phyloP scores from a whole-genome alignment of 1,140 invertebrate genomes.

The Acyrthosiphon pisum region DNA sequence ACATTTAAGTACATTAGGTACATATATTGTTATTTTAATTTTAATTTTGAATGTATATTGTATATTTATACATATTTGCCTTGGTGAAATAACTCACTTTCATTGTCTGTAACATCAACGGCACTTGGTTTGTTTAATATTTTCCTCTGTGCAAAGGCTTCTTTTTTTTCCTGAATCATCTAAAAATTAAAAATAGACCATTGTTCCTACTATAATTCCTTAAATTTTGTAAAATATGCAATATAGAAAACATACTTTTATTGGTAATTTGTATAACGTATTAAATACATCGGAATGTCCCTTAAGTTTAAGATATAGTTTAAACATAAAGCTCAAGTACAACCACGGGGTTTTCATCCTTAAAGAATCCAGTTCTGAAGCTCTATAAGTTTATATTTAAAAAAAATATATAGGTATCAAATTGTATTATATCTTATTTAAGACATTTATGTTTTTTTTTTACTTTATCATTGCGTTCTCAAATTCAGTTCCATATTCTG shows the following conservation, averaged over 20 bases:
- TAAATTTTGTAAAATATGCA: no score
- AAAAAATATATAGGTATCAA: no score
- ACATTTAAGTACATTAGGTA: no score
- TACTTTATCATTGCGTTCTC: conserved; percentile 59
- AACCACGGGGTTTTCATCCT: conserved; percentile 59
- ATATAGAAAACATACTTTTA: no score
- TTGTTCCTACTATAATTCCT: no score
- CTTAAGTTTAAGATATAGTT: conserved; percentile 57
- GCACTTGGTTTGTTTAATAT: not conserved
- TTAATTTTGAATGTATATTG: no score
- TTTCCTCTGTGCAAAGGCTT: not conserved
- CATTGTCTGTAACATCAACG: no score
- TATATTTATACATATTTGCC: not conserved
- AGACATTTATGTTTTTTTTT: conserved; percentile 51
- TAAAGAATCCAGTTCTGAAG: conserved; percentile 47
- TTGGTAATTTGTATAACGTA: conserved; percentile 57
- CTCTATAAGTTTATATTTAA: conserved; percentile 4
- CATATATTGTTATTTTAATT: no score
- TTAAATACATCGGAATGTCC: conserved; percentile 12
- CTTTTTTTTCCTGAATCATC: not conserved
- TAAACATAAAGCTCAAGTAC: conserved; percentile 58
- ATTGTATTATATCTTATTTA: not conserved
- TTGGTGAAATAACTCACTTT: not conserved
- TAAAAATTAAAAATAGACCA: not conserved
- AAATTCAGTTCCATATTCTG: conserved; percentile 65